These are phyloP conservation scores for Orientallactaga sibirica DNA, from an alignment of 2,797 vertebrate genomes.

Conservation along the genomic window DNA sequence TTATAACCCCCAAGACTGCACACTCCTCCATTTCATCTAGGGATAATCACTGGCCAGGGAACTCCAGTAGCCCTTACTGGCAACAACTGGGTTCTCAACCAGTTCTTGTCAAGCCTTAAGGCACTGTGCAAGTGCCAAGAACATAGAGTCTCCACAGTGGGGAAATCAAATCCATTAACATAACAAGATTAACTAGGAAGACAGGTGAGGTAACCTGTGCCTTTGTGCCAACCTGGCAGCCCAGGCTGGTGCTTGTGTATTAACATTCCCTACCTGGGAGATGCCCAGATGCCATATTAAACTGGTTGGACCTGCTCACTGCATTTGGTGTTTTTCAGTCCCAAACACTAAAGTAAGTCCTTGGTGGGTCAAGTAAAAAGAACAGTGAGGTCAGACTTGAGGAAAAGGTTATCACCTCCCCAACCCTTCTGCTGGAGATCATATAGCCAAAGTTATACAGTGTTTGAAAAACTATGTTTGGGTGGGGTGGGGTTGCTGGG, in stretches of 20 bases:
- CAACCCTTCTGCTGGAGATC: slow-evolving; percentile 31
- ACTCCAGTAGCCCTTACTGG: slow-evolving; percentile 1
- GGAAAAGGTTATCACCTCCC: slow-evolving; percentile 35
- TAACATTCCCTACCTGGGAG: slow-evolving; percentile 60
- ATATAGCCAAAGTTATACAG: slow-evolving; percentile 30
- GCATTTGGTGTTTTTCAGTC: background rate
- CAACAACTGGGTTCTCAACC: slow-evolving; percentile 62
- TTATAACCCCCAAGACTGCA: background rate
- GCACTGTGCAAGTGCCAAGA: slow-evolving; percentile 82
- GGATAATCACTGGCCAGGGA: background rate
- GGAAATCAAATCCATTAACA: slow-evolving; percentile 72
- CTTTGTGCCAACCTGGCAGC: slow-evolving; percentile 65
- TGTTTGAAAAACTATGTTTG: slow-evolving; percentile 47
- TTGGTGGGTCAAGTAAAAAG: slow-evolving; percentile 19
- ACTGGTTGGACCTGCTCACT: slow-evolving; percentile 10
- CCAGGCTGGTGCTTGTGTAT: background rate
- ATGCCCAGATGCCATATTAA: background rate
- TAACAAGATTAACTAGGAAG: slow-evolving; percentile 80
- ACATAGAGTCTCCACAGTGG: slow-evolving; percentile 79
- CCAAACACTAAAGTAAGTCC: slow-evolving; percentile 68
- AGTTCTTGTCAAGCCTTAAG: slow-evolving; percentile 80
- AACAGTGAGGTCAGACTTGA: slow-evolving; percentile 59
- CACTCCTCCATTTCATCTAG: background rate
- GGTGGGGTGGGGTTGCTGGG: no score
- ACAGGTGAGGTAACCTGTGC: slow-evolving; percentile 76